Evolutionary conservation across 2,797 vertebrate species (phyloP), one percentile per base, ranked within the genome.

Genomic region (Atherinosoma microstoma): DNA sequence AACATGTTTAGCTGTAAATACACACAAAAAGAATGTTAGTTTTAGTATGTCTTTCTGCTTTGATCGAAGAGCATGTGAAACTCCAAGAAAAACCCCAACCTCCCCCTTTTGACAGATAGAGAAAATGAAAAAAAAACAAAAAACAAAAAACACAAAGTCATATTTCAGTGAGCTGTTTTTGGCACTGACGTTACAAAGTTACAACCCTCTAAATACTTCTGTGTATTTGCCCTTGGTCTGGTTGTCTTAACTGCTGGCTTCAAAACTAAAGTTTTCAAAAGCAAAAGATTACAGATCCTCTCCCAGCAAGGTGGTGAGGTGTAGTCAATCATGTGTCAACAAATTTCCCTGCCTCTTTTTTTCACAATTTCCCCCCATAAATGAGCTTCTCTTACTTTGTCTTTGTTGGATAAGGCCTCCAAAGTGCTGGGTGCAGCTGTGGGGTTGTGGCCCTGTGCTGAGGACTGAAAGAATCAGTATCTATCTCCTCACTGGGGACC

Each of bases 401-500:
- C 82, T 87, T 91, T 91, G 84, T 87, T 84, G 68, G 74, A 80
- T 70, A 54, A 67, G 84, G 84, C 81, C 71, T 88, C 70, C 69
- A 77, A 86, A 86, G 85, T 62, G 67, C 71, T 74, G 70, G 73
- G 81, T 91, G 87, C 91, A 92, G 89, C 90, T 89, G 85, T 80
- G 82, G 79, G 84, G 87, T 84, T 89, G 83, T 83, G 88, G 79
- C 79, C 81, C 79, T 53, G 76, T 76, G 77, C 87, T 82, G 69
- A 58, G 63, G 82, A 78, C 84, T 88, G 72, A 92, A 91, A 90
- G 86, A 87, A 62, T 82, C 73, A 32, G 87, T 93, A 91, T 93
- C 93, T 76, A 87, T 92, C 93, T 87, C 86, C 78, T 92, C 91
- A 84, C 90, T 77, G 79, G 93, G 92, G 93, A 94, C 90, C 83